Base-by-base conservation (phyloP, 1,140 invertebrate genomes). In the Danaus melanippus region DNA sequence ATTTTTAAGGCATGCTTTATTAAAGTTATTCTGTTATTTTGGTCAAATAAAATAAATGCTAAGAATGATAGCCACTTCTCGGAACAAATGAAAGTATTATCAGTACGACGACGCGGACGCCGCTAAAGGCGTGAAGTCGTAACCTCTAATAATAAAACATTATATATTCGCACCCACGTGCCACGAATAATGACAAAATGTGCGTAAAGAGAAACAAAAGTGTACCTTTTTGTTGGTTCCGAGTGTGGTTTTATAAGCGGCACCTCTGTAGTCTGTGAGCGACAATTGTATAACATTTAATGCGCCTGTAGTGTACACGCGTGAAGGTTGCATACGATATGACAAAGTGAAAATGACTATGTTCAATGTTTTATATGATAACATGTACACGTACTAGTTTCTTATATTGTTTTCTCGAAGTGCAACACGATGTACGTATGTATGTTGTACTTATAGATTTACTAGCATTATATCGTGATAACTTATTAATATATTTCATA, bases 161-260 rank as follows among this genome's bases (percentile, higher is more conserved):
- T 86, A 86, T 77, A 63, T 86, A 86, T 86, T 84, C 82, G 67
- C 63, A 66, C 50, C 82, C 82, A 86, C 82, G 82, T 79, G 82
- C 79, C 79, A 54, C 66, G 71, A 62, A 74, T 78, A 80, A 83
- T 81, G 79, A 83, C 79, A 73, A 70, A 80, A 80, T 58, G 67
- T 58, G 68, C 71, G 65, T 65, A 67, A 66, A 71, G 56, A 51
- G 60, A 69, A 79, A 80, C 81, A 80, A 84, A 82, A 79, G 76
- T 81, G 46, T 58, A 51, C 59, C 66, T 66, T 79, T 83, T 78
- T 74, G 71, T 75, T 69, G 56, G 59, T 46, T 32, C 21, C 21
- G 21, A 32, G 48, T 53, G 49, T 61, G 62, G 69, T 68, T 72
- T 75, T 76, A 70, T 71, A 75, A 67, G 60, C 58, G 74, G 75